Evolutionary conservation across 2,113 vertebrate species (phyloP), one percentile per base, ranked within the genome.

Genomic region (Passer domesticus): DNA sequence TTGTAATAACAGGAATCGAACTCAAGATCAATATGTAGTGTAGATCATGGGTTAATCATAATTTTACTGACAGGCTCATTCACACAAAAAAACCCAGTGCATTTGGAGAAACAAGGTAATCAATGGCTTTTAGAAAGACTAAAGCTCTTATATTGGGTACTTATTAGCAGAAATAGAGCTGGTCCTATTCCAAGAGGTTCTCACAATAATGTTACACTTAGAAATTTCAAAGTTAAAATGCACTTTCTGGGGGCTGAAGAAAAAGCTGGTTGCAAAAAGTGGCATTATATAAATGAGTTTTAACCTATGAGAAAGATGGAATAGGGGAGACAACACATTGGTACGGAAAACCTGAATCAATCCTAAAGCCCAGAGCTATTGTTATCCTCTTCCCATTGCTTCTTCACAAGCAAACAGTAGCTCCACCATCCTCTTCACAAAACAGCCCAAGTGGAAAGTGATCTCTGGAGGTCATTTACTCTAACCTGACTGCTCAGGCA

Each of bases 311-410:
- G 44, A 89, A 80, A 43, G 44, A 23, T 13, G 59, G 14, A 74
- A 79, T 9, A 35, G 19, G 8, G 14, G 3, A 56, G 25, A 53
- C 6, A 58, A n/a, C 20, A 47, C 1, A 0, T 2, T 56, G 31
- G 19, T 30, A 53, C 0, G 5, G 43, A 75, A 90, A 94, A 81
- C 9, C 4, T 30, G 15, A 77, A 85, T 37, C 9, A 53, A 3
- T 31, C 43, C 19, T 55, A 49, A 84, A 85, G 4, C 12, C 6
- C 25, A 82, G 37, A n/a, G 35, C 24, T 7, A 22, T 47, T 56
- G 13, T 22, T 86, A 25, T 28, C 9, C 15, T 83, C n/a, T 85
- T 79, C 27, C 25, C 27, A 9, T n/a, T 44, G 8, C 31, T 89
- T 11, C 28, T 66, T 58, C 47, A 21, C 37, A 70, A 70, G 24